These are phyloP conservation scores for Lophochroa leadbeateri DNA, from an alignment of 2,113 vertebrate species.

Conservation along the genomic window DNA sequence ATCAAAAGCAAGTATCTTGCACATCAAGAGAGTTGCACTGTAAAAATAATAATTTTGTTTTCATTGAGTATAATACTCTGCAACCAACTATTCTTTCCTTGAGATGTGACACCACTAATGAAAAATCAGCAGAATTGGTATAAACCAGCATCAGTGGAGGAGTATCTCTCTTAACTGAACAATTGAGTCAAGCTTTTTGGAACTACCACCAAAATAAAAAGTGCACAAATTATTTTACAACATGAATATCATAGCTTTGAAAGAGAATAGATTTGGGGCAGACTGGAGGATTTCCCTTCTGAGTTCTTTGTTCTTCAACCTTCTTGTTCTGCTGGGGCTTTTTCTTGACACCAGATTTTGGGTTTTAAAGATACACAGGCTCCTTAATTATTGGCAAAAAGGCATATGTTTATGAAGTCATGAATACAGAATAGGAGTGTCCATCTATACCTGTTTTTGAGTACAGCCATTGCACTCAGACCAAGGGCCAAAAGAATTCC, in stretches of 20 bases:
- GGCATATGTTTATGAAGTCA: not conserved
- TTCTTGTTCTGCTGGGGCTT: not conserved
- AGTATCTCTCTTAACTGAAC: not conserved
- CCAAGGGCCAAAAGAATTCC: slow-evolving; percentile 85
- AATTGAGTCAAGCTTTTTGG: not conserved
- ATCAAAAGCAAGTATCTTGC: not conserved
- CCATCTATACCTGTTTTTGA: slow-evolving; percentile 75
- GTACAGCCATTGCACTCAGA: slow-evolving; percentile 88
- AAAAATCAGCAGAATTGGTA: not conserved
- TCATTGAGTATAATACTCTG: not conserved
- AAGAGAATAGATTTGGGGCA: not conserved
- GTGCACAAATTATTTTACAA: not conserved
- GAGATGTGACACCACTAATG: not conserved
- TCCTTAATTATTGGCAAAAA: not conserved
- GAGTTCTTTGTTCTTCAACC: not conserved
- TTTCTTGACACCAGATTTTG: not conserved
- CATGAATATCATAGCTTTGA: not conserved
- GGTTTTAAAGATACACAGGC: not conserved
- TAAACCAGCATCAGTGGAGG: not conserved
- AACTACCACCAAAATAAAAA: not conserved
- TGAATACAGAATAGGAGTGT: not conserved
- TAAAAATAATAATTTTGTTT: not conserved
- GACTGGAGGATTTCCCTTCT: not conserved
- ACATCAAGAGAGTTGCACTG: not conserved
- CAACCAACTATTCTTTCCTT: not conserved